These are phyloP conservation scores for Lepus timidus DNA, from an alignment of 2,113 vertebrate species.

Conservation along the genomic window DNA sequence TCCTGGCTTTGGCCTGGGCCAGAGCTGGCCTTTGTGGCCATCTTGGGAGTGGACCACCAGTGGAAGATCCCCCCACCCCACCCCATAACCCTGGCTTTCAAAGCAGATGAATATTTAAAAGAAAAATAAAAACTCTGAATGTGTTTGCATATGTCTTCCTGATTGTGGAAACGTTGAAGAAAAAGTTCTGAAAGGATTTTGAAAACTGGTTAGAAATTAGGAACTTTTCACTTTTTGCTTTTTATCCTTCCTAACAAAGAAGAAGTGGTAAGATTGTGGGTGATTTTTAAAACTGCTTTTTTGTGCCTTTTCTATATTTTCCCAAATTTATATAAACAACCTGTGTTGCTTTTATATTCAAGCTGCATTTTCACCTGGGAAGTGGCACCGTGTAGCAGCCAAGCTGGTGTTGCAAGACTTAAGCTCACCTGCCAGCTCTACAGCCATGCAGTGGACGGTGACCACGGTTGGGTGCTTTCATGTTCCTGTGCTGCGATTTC, in stretches of 20 bases:
- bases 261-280: neutral
- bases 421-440: neutral
- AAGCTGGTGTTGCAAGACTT: neutral
- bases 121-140: neutral
- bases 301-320: neutral
- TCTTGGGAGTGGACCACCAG: too few species aligned
- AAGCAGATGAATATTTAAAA: too few species aligned
- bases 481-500: neutral
- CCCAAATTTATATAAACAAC: neutral
- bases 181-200: neutral
- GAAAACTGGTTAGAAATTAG: conserved; percentile 5
- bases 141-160: neutral
- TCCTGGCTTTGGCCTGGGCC: too few species aligned
- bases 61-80: too few species aligned
- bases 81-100: too few species aligned
- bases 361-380: conserved; percentile 22
- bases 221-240: conserved; percentile 23
- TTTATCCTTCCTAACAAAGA: neutral
- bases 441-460: neutral
- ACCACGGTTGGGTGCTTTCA: neutral
- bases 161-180: neutral
- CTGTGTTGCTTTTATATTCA: neutral
- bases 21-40: too few species aligned
- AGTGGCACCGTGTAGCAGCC: neutral
- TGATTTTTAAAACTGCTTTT: neutral